Evolutionary conservation across 2,888 invertebrate genomes (phyloP), one percentile per base, ranked within the genome.

Genomic region (Platycnemis pennipes): DNA sequence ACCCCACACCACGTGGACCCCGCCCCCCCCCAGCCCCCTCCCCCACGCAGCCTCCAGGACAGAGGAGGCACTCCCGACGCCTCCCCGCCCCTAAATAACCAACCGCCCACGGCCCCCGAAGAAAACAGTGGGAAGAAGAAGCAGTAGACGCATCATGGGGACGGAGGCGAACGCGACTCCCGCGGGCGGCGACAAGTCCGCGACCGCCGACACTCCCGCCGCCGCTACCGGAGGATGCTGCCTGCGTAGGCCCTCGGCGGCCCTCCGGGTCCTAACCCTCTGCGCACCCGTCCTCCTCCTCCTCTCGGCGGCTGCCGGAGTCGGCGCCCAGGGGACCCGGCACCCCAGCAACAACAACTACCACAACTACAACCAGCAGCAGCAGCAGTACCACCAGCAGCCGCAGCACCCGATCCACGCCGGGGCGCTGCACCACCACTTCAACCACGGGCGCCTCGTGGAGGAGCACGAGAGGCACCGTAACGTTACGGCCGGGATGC

Each of bases 381-480:
- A 63, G 63, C 63, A 63, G 63, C 26, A 63, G 26, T 63, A 63
- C 63, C 63, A 63, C 63, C 63, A 63, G 26, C 63, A 63, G 31
- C 69, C 77, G 3, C 94, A 69, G 16, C 94, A 86, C 53, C 94
- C 94, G 13, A 85, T 85, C 2, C 85, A 77, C 42, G 77, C 77
- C 42, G 44, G 49, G 31, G 77, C 77, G 2, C 77, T 77, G 31
- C 77, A 77, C 77, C 94, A 94, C 63, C 63, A 63, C 45, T 86
- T 94, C 94, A 87, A 53, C 86, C 87, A 86, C 85, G 86, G 87
- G 46, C 69, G 87, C 49, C 85, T 86, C 31, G 94, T 53, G 85
- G 85, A 94, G 46, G 86, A 94, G 85, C 94, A 94, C 49, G 87
- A 94, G 49, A 46, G 86, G 31, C 94, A 87, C 49, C 49, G 94